Evolutionary conservation across 1,140 invertebrate species (phyloP).

Genomic region (Littorina saxatilis): DNA sequence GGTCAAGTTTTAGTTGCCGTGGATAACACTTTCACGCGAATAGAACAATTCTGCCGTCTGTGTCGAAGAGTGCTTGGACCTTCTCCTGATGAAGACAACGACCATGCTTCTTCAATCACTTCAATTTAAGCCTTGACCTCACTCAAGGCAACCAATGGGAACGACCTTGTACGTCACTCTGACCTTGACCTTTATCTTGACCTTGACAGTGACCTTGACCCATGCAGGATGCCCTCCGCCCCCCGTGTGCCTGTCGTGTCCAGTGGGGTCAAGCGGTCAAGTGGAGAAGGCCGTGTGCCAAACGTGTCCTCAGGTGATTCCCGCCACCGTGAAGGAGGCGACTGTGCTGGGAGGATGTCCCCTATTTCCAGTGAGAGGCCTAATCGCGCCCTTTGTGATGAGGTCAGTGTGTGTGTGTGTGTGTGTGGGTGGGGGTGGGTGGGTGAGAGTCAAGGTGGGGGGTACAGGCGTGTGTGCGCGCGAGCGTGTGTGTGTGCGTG

Average conservation of each 20-base stretch:
- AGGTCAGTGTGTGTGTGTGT: background rate
- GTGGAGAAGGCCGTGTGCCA: slow-evolving; percentile 38
- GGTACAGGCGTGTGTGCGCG: no score
- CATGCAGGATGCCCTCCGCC: background rate
- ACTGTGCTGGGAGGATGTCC: slow-evolving; percentile 34
- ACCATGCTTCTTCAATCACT: no score
- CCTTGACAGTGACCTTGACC: background rate
- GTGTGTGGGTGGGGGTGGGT: no score
- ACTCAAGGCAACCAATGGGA: no score
- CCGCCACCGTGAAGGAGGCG: slow-evolving; percentile 30
- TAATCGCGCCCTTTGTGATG: slow-evolving; percentile 32
- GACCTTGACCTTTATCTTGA: background rate
- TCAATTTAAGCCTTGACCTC: no score
- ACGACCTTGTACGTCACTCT: background rate
- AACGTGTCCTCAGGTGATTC: slow-evolving; percentile 40
- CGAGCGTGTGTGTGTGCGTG: no score
- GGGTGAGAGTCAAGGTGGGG: no score
- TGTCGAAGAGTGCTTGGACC: no score
- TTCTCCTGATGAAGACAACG: no score
- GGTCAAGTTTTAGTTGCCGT: no score
- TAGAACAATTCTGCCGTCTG: no score
- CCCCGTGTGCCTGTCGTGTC: slow-evolving; percentile 24
- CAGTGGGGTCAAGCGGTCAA: background rate
- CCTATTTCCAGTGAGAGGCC: background rate
- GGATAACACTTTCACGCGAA: no score